Evolutionary conservation across 2,797 vertebrate genomes (phyloP), one percentile per base, ranked within the genome.

Genomic region (Percopsis omiscomaycus): DNA sequence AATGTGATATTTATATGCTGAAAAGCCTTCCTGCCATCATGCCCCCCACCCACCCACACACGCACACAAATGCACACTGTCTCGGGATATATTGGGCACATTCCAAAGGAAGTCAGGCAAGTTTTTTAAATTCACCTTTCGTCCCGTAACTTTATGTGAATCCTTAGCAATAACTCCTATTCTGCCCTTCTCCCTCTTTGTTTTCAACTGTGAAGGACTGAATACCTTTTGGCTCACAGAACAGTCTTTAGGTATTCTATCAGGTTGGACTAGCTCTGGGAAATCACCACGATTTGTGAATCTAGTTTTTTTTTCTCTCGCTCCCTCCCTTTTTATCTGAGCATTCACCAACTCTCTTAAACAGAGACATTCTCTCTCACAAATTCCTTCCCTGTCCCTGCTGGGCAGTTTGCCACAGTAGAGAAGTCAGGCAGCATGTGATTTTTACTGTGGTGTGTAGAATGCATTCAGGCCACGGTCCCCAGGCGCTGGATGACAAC

Each of bases 1-100:
- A 92, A 93, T 92, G 91, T 86, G 89, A 92, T 93, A 93, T 92
- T 92, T 93, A 91, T 92, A 92, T 86, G 84, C 89, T 88, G 88
- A 86, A 89, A 71, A 90, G 82, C 88, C 80, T 87, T 88, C 86
- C 85, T 91, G 85, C 85, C 78, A 83, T 78, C 80, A 68, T 76
- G 71, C 76, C 78, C 46, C 51, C 28, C 68, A 53, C 66, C 27
- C 66, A 28, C 61, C 45, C 48, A 13, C 73, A 55, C 51, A 48
- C 9, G 32, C 44, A 13, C 12, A 14, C 50, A 47, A 13, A 55
- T 9, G 16, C 46, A 48, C 27, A 59, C 47, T 52, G 37, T 64
- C 67, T 73, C 70, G 73, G 84, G 77, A 80, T 82, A 80, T 81
- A 80, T 82, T 89, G 88, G 89, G 87, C 78, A 75, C 74, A 82